Evolutionary conservation across 64 coral and sea anemone species (phyloP).

Genomic region (Montipora efflorescens): DNA sequence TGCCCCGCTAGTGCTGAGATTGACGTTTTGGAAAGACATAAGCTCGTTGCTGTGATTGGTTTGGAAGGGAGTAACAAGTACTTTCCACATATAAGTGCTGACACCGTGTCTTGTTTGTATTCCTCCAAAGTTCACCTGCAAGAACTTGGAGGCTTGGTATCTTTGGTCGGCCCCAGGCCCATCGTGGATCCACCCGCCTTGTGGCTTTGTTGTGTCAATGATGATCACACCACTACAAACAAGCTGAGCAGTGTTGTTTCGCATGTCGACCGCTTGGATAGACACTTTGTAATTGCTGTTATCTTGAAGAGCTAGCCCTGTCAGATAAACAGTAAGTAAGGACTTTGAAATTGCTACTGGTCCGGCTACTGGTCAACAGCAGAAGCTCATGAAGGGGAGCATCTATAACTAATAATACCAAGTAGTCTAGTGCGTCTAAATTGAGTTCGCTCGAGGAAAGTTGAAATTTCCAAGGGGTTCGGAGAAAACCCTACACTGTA

Average conservation of each 20-base stretch:
- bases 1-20: conserved; percentile 51
- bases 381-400: no score
- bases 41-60: conserved; percentile 38
- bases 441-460: no score
- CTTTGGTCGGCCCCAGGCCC: no score
- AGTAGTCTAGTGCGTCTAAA: no score
- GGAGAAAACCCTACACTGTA: no score
- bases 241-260: conserved; percentile 47
- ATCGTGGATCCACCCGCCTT: conserved; percentile 52
- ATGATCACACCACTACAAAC: conserved; percentile 79
- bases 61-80: conserved; percentile 40
- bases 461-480: no score
- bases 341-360: no score
- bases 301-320: neutral
- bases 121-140: conserved; percentile 77
- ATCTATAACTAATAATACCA: no score
- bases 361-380: no score
- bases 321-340: neutral
- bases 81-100: conserved; percentile 74
- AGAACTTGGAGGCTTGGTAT: no score
- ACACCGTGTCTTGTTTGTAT: conserved; percentile 72
- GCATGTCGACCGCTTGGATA: conserved; percentile 72
- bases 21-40: conserved; percentile 35
- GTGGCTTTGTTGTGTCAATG: conserved; percentile 67
- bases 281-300: conserved; percentile 84